These are phyloP conservation scores for Aplidium turbinatum DNA, from an alignment of 23 tunicate genomes.

Conservation along the genomic window DNA sequence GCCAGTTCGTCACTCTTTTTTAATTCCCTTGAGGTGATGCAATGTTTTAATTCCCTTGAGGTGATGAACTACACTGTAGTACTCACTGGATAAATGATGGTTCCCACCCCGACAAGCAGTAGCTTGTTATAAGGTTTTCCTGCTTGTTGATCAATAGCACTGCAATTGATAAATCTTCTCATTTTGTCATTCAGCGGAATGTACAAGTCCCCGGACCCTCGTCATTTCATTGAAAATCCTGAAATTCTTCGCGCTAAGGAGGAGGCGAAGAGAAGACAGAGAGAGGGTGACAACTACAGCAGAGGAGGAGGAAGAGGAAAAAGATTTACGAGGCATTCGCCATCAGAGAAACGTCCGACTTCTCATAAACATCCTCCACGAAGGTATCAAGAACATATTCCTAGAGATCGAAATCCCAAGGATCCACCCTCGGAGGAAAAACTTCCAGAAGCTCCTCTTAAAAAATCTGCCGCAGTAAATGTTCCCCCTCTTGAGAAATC, in stretches of 20 bases:
- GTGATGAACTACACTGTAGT: no score
- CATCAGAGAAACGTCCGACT: background rate
- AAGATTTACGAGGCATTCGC: background rate
- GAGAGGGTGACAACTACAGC: slow-evolving; percentile 15
- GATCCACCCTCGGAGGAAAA: no score
- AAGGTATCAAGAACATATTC: background rate
- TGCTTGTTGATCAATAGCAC: background rate
- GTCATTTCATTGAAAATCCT: slow-evolving; percentile 71
- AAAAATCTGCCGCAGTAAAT: background rate
- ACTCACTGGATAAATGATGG: no score
- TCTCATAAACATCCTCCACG: background rate
- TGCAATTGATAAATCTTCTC: background rate
- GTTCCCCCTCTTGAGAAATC: background rate
- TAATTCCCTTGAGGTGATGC: no score
- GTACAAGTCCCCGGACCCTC: slow-evolving; percentile 2
- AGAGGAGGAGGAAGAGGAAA: slow-evolving; percentile 19
- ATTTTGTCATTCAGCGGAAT: background rate
- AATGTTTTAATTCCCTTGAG: no score
- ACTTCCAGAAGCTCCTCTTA: background rate
- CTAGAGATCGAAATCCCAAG: no score
- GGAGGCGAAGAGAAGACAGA: slow-evolving; percentile 26
- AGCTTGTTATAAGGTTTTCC: no score
- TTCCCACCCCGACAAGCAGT: no score
- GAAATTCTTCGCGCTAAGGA: slow-evolving; percentile 65
- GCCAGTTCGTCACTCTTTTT: no score